phyloP scores from a whole-genome alignment of 2,113 vertebrate species.

The Triplophysa tibetana region DNA sequence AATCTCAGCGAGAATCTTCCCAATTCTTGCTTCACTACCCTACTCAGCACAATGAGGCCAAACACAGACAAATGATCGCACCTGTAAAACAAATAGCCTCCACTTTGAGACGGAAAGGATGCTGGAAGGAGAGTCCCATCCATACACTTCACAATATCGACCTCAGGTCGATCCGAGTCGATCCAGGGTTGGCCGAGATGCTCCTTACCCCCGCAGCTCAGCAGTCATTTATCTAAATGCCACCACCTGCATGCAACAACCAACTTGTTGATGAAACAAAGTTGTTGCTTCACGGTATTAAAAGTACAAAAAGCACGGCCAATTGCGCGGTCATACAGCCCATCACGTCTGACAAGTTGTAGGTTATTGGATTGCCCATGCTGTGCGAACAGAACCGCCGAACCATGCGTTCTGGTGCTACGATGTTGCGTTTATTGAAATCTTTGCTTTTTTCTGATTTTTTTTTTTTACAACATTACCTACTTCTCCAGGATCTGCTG shows the following conservation, averaged over 20 bases:
- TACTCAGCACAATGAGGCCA: not conserved
- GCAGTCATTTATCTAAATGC: constrained; percentile 12
- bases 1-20: not conserved
- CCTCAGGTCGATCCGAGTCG: not conserved
- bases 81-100: not conserved
- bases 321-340: not conserved
- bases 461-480: too few species aligned
- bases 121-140: constrained; percentile 3
- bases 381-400: not conserved
- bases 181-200: not conserved
- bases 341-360: not conserved
- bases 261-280: not conserved
- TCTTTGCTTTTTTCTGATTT: too few species aligned
- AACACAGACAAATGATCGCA: not conserved
- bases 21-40: constrained; percentile 1
- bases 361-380: not conserved
- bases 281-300: not conserved
- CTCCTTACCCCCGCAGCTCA: not conserved
- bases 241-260: not conserved
- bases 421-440: too few species aligned
- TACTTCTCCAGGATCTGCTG: too few species aligned
- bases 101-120: not conserved
- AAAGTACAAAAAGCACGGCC: not conserved
- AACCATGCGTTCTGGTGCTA: not conserved
- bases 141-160: constrained; percentile 2